Evolutionary conservation across 2,888 invertebrate species (phyloP), one percentile per base, ranked within the genome.

Genomic region (Gandaritis pyraliata): DNA sequence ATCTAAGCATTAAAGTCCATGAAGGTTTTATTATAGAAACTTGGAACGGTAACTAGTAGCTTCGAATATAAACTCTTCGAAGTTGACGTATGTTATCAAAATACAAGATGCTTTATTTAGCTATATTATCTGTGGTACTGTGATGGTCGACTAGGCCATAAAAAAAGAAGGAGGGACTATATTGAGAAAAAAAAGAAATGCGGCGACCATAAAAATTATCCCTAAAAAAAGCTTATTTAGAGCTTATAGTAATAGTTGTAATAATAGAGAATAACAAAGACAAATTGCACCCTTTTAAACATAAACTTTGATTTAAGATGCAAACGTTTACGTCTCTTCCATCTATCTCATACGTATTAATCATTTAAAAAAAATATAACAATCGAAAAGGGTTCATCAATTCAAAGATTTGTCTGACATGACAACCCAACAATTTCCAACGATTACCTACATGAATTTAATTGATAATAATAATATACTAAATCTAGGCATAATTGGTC

Each of bases 341-440:
- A 23, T 5, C 55, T 33, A 59, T 62, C 45, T 43, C 53, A 6
- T 43, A 55, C 13, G 47, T 47, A n/a, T 23, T 23, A 46, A 58
- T 43, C 53, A 56, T 64, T 64, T 65, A 50, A 18, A 56, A 62
- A 62, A 56, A 38, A 49, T 48, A 51, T 59, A 66, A 64, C 59
- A 60, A 63, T 66, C 58, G 45, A 55, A 64, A 64, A 64, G 64
- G 67, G 63, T 64, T 62, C 55, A 58, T 61, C 61, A 61, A n/a
- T 58, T 62, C 45, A 60, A 56, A 54, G 39, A 48, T 30, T 52
- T 55, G 62, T 61, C n/a, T 59, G 70, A 68, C 70, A n/a, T 72
- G 78, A 77, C 76, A 81, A 72, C 75, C 73, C 77, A 80, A 78
- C 74, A 81, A 80, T 82, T 80, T 69, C 52, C 39, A 67, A 69